Evolutionary conservation across 2,888 invertebrate species (phyloP), one percentile per base, ranked within the genome.

Genomic region (Clostera curtula): DNA sequence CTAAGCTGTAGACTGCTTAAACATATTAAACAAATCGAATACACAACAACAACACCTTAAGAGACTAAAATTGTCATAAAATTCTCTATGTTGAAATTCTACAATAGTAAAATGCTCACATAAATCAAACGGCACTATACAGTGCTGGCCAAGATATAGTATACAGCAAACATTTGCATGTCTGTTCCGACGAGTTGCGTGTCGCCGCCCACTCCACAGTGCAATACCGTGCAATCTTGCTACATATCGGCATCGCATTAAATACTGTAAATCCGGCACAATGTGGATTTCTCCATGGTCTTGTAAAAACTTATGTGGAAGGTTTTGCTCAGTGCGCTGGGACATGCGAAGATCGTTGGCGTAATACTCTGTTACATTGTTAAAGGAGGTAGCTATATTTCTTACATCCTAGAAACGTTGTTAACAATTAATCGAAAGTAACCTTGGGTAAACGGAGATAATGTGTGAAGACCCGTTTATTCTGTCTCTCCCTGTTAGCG

Each of bases 171-270:
- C 66, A 76, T 77, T 77, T 71, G 77, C 76, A 75, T 77, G 65
- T 61, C 49, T 52, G 58, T 32, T 43, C 49, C 64, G 54, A 54
- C 64, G 63, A 59, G 54, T 73, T 72, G 79, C 77, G 77, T 79
- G 79, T 74, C 45, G 57, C 56, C 79, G 75, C 79, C 79, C 79
- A 80, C 77, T 59, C 52, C 31, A 36, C 64, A 45, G 72, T 68
- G 68, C 75, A 70, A 64, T 68, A 66, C 70, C 60, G 59, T 60
- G 65, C 73, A 72, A 76, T 79, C 79, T 59, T 52, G 49, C 60
- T 55, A 61, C 67, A 63, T 75, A 79, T 79, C 79, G 58, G 73
- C 75, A 72, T 73, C 62, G 53, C 76, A 76, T 77, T 77, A 74
- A 65, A 62, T 63, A 54, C 59, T 65, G 63, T 62, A 67, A 64